Percentiles rank a stretch among this genome's conserved stretches.
These are phyloP conservation scores for Bombus superbus DNA, from an alignment of 1,140 invertebrate genomes.

Conservation along the genomic window DNA sequence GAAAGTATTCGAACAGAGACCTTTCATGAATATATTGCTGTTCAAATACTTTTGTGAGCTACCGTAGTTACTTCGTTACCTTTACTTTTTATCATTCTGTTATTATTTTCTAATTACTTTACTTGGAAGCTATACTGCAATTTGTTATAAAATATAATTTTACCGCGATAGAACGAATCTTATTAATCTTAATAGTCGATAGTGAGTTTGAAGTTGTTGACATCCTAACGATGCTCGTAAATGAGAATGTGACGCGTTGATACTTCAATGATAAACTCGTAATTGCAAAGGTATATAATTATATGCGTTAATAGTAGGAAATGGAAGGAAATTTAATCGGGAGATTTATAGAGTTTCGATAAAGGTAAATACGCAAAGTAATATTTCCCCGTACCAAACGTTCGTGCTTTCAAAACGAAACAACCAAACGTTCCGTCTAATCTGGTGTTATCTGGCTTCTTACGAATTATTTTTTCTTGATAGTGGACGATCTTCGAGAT, in stretches of 20 bases:
- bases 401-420: not conserved
- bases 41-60: not conserved
- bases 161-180: not conserved
- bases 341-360: not conserved
- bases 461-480: not conserved
- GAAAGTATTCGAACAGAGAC: too few species aligned
- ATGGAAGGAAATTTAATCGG: not conserved
- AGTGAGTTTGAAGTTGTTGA: not conserved
- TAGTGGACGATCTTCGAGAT: not conserved
- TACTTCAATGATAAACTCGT: not conserved
- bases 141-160: not conserved
- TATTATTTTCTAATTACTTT: not conserved
- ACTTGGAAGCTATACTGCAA: not conserved
- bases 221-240: not conserved
- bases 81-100: too few species aligned
- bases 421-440: not conserved
- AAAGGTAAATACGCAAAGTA: not conserved
- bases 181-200: too few species aligned
- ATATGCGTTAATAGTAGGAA: not conserved
- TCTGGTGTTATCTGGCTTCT: too few species aligned
- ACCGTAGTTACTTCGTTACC: too few species aligned
- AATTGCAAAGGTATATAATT: not conserved
- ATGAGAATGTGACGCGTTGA: not conserved
- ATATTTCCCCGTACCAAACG: not conserved
- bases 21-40: too few species aligned